Conservation (phyloP, 2,797 vertebrate species). For the Sebastes diaconus region DNA sequence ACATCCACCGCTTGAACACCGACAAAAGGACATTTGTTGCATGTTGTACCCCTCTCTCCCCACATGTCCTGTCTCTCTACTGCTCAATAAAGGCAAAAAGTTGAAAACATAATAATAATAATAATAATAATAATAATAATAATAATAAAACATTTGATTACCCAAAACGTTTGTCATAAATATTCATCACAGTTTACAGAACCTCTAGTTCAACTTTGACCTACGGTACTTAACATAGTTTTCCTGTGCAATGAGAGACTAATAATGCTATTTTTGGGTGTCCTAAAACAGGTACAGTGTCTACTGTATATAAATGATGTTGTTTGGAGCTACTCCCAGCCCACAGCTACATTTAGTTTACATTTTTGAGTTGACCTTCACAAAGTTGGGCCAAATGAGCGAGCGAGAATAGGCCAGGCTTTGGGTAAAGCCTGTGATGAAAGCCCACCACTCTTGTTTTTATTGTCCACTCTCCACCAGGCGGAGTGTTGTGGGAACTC, state of each 20-base stretch:
- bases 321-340: conserved; percentile 16
- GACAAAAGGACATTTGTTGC: not conserved
- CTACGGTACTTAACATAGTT: not conserved
- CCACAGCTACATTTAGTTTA: conserved; percentile 36
- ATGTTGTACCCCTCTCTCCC: not conserved
- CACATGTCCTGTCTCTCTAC: not conserved
- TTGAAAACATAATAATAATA: not conserved
- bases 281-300: conserved; percentile 6
- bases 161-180: not conserved
- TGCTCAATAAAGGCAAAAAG: not conserved
- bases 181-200: not conserved
- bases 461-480: conserved; percentile 81
- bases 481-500: conserved; percentile 77
- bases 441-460: conserved; percentile 78
- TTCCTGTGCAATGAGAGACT: not conserved
- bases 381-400: conserved; percentile 42
- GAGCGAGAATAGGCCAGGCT: conserved; percentile 53
- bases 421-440: conserved; percentile 75
- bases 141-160: not conserved
- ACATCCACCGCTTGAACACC: not conserved
- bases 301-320: not conserved
- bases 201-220: not conserved
- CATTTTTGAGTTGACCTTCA: conserved; percentile 43
- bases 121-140: not conserved
- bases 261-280: not conserved